Evolutionary conservation across 2,113 vertebrate species (phyloP).

Genomic region (Phyllopteryx taeniolatus): DNA sequence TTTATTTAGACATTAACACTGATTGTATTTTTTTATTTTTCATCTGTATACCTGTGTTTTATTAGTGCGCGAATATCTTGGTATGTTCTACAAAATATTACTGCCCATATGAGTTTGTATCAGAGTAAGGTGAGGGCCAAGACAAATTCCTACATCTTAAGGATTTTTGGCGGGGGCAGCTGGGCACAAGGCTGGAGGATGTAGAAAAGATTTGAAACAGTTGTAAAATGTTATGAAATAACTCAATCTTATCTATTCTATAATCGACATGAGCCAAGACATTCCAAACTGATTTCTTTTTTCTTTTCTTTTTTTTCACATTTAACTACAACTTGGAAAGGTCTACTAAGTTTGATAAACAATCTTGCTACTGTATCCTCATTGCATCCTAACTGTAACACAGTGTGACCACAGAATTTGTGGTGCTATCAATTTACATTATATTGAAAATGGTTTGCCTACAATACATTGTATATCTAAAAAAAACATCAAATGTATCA

Average conservation of each 20-base stretch:
- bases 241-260: neutral
- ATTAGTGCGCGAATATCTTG: constrained; percentile 38
- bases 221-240: neutral
- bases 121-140: constrained; percentile 49
- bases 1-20: neutral
- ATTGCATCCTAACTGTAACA: neutral
- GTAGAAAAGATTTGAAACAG: neutral
- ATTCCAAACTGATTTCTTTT: neutral
- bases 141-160: constrained; percentile 68
- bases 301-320: no score
- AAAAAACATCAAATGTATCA: neutral
- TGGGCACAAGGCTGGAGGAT: constrained; percentile 59
- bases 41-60: constrained; percentile 35
- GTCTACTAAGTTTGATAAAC: no score
- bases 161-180: constrained; percentile 70
- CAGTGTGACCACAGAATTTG: neutral
- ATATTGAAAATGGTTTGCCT: neutral
- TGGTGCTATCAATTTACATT: neutral
- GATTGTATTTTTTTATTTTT: constrained; percentile 3
- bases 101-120: constrained; percentile 46
- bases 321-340: no score
- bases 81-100: constrained; percentile 50
- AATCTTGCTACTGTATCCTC: neutral
- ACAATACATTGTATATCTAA: neutral
- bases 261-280: neutral